A percentile compares a stretch with the other conserved stretches of the same genome.
These are phyloP conservation scores for Neotoma lepida DNA, from an alignment of 2,113 vertebrate genomes.

Conservation along the genomic window DNA sequence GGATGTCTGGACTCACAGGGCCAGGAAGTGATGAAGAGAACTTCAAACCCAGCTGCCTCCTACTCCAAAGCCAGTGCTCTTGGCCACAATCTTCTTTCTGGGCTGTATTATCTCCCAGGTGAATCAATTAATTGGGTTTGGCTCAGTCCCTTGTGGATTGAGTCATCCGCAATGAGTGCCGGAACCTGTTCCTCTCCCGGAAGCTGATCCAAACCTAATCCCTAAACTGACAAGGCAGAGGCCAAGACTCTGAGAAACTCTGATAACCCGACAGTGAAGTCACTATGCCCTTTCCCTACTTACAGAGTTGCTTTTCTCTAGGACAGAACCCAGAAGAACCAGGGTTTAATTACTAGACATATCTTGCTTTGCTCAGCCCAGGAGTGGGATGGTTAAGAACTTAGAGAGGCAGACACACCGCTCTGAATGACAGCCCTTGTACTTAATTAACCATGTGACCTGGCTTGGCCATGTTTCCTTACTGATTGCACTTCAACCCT, in stretches of 20 bases:
- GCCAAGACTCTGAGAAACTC: slow-evolving; percentile 31
- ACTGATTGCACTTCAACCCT: not conserved
- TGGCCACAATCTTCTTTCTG: not conserved
- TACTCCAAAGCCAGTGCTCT: not conserved
- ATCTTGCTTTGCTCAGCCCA: not conserved
- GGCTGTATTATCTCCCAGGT: slow-evolving; percentile 21
- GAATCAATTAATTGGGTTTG: slow-evolving; percentile 58
- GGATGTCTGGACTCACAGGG: not conserved
- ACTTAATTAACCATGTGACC: not conserved
- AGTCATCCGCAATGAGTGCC: slow-evolving; percentile 54
- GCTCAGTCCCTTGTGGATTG: not conserved
- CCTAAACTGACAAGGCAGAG: not conserved
- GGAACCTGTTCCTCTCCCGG: slow-evolving; percentile 56
- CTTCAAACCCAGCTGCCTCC: not conserved
- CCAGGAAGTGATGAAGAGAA: not conserved
- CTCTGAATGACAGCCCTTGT: not conserved
- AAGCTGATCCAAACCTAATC: slow-evolving; percentile 54
- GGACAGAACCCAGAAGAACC: not conserved
- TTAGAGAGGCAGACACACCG: not conserved
- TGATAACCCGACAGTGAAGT: not conserved
- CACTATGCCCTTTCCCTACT: not conserved
- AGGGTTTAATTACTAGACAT: not conserved
- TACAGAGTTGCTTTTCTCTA: not conserved
- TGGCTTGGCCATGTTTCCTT: not conserved
- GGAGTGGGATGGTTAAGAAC: not conserved